Evolutionary conservation across 2,888 invertebrate species (phyloP).

Genomic region (Adelphocoris suturalis): DNA sequence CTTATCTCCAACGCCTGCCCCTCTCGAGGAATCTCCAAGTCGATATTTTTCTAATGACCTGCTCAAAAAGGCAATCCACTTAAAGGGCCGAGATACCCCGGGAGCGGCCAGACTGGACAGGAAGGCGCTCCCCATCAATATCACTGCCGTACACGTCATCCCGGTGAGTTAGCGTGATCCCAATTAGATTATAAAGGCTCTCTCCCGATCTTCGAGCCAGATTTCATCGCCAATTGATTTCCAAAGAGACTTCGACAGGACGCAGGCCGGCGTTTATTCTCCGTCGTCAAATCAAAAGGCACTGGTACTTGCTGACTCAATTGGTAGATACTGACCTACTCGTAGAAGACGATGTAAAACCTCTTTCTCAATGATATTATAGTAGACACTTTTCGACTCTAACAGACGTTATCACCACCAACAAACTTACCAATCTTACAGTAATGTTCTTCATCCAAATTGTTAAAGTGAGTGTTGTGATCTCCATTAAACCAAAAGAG

Average conservation of each 20-base stretch:
- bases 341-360: too few species aligned
- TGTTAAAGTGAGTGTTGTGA: too few species aligned
- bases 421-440: too few species aligned
- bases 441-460: too few species aligned
- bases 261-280: background rate
- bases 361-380: too few species aligned
- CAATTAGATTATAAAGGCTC: conserved; percentile 21
- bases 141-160: conserved; percentile 50
- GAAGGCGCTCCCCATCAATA: conserved; percentile 27
- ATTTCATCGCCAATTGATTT: conserved; percentile 34
- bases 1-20: conserved; percentile 5
- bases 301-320: too few species aligned
- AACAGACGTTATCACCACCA: too few species aligned
- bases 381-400: too few species aligned
- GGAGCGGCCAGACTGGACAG: conserved; percentile 32
- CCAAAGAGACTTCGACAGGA: background rate
- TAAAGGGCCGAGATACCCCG: conserved; percentile 29
- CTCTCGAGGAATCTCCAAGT: background rate
- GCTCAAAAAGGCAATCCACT: conserved; percentile 48
- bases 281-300: background rate
- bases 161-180: conserved; percentile 37
- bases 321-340: too few species aligned
- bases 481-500: too few species aligned
- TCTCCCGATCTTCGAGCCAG: background rate
- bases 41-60: conserved; percentile 52